These are phyloP conservation scores for Caenorhabditis plicata DNA, from an alignment of 2,888 invertebrate species.

Conservation along the genomic window DNA sequence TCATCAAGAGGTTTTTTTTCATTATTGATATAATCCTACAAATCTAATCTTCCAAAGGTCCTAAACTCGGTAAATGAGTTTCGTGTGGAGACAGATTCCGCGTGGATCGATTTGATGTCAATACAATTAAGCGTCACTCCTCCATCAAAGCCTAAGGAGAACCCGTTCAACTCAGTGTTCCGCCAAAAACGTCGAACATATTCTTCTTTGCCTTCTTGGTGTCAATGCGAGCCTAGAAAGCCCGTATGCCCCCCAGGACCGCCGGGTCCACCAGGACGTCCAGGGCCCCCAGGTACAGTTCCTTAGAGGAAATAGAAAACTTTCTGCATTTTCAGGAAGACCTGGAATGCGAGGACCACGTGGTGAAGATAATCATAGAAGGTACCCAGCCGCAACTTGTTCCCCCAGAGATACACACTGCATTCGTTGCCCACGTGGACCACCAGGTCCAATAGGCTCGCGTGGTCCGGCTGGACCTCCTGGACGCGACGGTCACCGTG, in stretches of 20 bases:
- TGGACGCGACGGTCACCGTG: conserved; percentile 55
- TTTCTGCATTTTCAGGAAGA: conserved; percentile 26
- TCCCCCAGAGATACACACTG: conserved; percentile 42
- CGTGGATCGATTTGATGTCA: conserved; percentile 63
- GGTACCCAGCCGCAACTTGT: conserved; percentile 52
- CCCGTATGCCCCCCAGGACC: conserved; percentile 54
- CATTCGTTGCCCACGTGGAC: conserved; percentile 56
- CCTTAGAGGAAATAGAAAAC: background rate
- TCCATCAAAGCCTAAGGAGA: conserved; percentile 54
- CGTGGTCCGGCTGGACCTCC: conserved; percentile 47
- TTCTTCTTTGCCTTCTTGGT: conserved; percentile 60
- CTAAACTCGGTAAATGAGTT: conserved; percentile 56
- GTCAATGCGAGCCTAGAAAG: conserved; percentile 61
- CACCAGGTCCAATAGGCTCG: conserved; percentile 56
- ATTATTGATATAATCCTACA: no score
- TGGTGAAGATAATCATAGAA: conserved; percentile 46
- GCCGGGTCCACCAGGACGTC: conserved; percentile 52
- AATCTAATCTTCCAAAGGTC: no score
- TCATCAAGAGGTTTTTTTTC: conserved; percentile 46
- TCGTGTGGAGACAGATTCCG: conserved; percentile 62
- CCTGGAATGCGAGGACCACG: conserved; percentile 52
- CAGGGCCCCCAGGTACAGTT: conserved; percentile 38
- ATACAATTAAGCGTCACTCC: conserved; percentile 61
- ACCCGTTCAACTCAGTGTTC: conserved; percentile 60
- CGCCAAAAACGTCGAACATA: conserved; percentile 56